phyloP scores from a whole-genome alignment of 2,888 invertebrate species.

The Coenonympha glycerion region DNA sequence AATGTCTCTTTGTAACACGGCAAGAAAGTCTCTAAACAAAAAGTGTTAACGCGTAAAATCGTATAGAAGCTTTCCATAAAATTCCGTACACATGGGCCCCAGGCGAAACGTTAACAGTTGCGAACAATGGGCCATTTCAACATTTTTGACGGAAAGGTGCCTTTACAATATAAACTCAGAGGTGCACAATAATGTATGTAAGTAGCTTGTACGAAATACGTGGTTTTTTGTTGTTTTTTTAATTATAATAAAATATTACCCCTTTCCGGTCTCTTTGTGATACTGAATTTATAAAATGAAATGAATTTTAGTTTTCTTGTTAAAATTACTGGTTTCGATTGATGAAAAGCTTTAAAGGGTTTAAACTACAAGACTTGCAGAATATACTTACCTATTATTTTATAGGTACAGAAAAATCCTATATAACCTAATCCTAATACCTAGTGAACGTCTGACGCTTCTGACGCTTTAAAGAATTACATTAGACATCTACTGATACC shows the following conservation, averaged over 20 bases:
- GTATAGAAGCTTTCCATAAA: slow-evolving; percentile 4
- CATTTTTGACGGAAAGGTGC: slow-evolving; percentile 31
- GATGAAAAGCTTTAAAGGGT: background rate
- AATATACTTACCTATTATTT: too few relatives aligned
- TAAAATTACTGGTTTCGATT: background rate
- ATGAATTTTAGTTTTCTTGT: too few relatives aligned
- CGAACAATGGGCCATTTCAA: slow-evolving; percentile 41
- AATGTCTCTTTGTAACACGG: background rate
- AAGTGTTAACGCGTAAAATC: slow-evolving; percentile 10
- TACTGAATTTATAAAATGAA: too few relatives aligned
- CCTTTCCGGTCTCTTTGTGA: background rate
- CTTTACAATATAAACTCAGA: slow-evolving; percentile 14
- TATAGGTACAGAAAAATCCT: too few relatives aligned
- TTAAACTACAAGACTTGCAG: too few relatives aligned
- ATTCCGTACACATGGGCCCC: slow-evolving; percentile 4
- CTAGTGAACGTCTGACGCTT: too few relatives aligned
- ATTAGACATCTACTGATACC: too few relatives aligned
- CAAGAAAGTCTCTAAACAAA: background rate
- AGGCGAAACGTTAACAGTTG: slow-evolving; percentile 15
- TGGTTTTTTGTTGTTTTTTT: slow-evolving; percentile 16
- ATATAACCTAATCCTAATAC: too few relatives aligned
- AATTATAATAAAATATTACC: background rate
- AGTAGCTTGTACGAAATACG: slow-evolving; percentile 5
- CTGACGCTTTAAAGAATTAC: too few relatives aligned
- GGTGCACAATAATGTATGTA: slow-evolving; percentile 17